phyloP scores from a whole-genome alignment of 2,113 vertebrate genomes.

The Colinus virginianus region DNA sequence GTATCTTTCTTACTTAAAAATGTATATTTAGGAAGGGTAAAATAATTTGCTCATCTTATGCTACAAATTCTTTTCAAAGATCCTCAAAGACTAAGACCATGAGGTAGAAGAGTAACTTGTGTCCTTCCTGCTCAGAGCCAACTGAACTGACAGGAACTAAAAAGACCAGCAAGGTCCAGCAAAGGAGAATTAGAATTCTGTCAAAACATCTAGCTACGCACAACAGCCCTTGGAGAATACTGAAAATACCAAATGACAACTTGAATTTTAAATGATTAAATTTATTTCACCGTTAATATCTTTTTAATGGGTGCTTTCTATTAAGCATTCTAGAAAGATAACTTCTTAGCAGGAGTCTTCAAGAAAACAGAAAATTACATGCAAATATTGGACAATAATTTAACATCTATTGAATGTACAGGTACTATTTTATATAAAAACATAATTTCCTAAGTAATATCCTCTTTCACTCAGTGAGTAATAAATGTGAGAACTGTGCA shows the following conservation, averaged over 20 bases:
- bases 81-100: background rate
- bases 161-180: background rate
- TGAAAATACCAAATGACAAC: background rate
- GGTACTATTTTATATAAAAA: background rate
- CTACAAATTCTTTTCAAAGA: background rate
- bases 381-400: background rate
- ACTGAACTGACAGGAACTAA: background rate
- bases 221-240: background rate
- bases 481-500: background rate
- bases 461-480: background rate
- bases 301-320: no score
- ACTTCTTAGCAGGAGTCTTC: background rate
- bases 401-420: background rate
- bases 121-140: background rate
- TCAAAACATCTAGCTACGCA: background rate
- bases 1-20: background rate
- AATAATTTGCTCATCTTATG: background rate
- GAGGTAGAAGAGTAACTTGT: background rate
- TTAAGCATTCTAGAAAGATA: background rate
- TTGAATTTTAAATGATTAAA: background rate
- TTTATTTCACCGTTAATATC: background rate
- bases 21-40: background rate
- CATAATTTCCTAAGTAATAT: background rate
- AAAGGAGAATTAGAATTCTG: background rate
- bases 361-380: background rate